Percentiles rank a stretch among this genome's conserved stretches.
Evolutionary conservation across 2,888 invertebrate genomes (phyloP).

Genomic region (Cotesia congregata): DNA sequence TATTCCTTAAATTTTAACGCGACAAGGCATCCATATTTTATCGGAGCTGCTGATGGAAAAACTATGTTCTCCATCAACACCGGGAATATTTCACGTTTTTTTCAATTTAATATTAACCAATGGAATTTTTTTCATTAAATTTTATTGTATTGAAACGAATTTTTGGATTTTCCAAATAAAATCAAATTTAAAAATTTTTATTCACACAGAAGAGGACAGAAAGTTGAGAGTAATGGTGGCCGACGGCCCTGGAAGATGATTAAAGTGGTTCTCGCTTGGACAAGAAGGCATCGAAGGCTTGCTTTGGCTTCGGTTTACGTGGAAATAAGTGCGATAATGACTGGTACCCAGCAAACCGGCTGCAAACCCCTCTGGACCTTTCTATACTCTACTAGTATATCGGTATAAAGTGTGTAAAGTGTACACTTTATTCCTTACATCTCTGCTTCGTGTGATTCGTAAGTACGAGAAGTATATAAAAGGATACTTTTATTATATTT

Average conservation of each 20-base stretch:
- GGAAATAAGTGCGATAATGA: conserved; percentile 43
- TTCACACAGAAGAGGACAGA: conserved; percentile 28
- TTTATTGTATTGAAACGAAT: no score
- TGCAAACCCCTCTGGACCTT: conserved; percentile 39
- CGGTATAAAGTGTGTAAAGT: background rate
- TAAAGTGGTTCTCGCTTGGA: conserved; percentile 40
- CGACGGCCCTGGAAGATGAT: conserved; percentile 41
- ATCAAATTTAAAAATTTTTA: background rate
- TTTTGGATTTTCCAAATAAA: background rate
- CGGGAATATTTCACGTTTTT: no score
- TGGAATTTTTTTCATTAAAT: no score
- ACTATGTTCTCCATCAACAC: no score
- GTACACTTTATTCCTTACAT: background rate
- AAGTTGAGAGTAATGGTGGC: conserved; percentile 34
- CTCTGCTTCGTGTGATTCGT: background rate
- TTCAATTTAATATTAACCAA: no score
- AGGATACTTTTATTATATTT: conserved; percentile 17
- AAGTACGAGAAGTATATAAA: background rate
- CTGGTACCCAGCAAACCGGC: conserved; percentile 36
- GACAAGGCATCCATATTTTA: background rate
- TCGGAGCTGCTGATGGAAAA: no score
- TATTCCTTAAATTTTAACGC: background rate
- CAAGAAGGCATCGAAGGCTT: conserved; percentile 32
- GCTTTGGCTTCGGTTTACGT: conserved; percentile 30
- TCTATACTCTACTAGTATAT: conserved; percentile 20